Evolutionary conservation across 2,113 vertebrate species (phyloP), one percentile per base, ranked within the genome.

Genomic region (Corythornis vintsioides): DNA sequence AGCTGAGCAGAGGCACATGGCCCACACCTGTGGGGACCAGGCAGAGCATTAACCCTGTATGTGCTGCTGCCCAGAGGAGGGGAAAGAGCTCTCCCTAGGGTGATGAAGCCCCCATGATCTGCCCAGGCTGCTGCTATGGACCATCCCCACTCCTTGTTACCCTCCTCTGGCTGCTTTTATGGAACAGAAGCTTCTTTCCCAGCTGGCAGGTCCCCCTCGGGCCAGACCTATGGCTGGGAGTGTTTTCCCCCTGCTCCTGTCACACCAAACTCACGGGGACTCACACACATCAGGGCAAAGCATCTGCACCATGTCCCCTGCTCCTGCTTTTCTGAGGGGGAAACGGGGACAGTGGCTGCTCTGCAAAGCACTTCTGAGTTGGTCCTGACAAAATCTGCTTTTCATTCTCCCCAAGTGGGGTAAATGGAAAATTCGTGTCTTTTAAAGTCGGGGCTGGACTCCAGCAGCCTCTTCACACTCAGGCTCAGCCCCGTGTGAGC

Each of bases 241-340:
- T 1, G 1, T 18, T 56, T 35, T 5, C 5, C 1, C 31, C 20
- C 50, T 6, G 16, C 17, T 28, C 18, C 33, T 10, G 13, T 20
- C 2, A 2, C 56, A 55, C 50, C 76, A 43, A 29, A 45, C 20
- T 48, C 22, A 3, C 2, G 28, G 64, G 59, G 59, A 35, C 16
- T 55, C 56, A 1, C 1, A 6, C 0, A 0, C 4, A 11, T 8
- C 24, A 29, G 52, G 60, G 63, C 3, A 3, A 50, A 69, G 64
- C 24, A 12, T 2, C 65, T 21, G 19, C 52, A 22, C 70, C 0
- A 0, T 55, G 40, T 2, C 28, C 33, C 33, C 71, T 60, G 47
- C 63, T 82, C 57, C 71, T 6, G 1, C n/a, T 10, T 33, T 48
- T 28, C 38, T 17, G 33, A 2, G 29, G 8, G 40, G 43, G 35